phyloP scores from a whole-genome alignment of 2,113 vertebrate species.

The Fulmarus glacialis region DNA sequence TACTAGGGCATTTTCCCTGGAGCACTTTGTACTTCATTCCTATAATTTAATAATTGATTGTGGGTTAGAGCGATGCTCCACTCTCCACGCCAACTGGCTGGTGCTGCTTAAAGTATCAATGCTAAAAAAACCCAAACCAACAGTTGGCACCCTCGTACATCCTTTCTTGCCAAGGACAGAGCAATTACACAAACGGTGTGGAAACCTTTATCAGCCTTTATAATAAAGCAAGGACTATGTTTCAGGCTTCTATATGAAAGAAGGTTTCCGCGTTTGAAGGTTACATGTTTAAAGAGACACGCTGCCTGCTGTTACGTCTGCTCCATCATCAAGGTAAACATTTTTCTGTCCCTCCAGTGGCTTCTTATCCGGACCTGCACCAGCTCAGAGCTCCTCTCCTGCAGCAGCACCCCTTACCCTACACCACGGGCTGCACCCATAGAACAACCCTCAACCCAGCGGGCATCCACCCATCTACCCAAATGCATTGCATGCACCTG shows the following conservation, averaged over 20 bases:
- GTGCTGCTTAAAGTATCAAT: not conserved
- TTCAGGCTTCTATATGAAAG: not conserved
- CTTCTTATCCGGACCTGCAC: not conserved
- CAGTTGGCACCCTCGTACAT: not conserved
- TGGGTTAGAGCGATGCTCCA: not conserved
- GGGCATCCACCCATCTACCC: not conserved
- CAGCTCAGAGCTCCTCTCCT: not conserved
- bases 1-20: not conserved
- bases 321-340: not conserved
- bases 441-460: not conserved
- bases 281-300: not conserved
- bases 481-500: accelerated
- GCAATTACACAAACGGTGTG: not conserved
- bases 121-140: not conserved
- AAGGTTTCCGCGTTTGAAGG: not conserved
- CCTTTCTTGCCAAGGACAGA: conserved; percentile 48
- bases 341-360: not conserved
- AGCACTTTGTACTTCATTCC: conserved; percentile 41
- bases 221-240: not conserved
- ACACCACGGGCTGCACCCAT: not conserved
- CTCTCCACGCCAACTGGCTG: not conserved
- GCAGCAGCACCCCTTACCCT: not conserved
- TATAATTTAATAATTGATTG: conserved; percentile 53
- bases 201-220: conserved; percentile 26
- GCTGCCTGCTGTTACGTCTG: not conserved